Percentiles rank a stretch among this genome's conserved stretches.
Evolutionary conservation across 2,888 invertebrate genomes (phyloP).

Genomic region (Polymixis flavicincta): DNA sequence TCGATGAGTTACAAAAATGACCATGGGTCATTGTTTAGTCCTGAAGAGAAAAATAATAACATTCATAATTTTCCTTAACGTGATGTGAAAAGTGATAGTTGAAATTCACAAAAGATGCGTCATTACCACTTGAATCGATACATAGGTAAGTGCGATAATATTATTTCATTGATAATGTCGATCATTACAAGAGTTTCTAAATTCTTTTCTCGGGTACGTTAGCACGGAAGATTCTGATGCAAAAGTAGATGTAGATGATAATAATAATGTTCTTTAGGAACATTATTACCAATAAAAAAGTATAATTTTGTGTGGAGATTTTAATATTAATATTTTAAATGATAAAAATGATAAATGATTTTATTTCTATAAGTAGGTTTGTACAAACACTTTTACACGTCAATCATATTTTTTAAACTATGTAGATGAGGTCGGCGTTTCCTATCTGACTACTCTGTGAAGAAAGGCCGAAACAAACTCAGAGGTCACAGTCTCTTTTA

Average conservation of each 20-base stretch:
- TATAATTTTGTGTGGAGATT: too few relatives aligned
- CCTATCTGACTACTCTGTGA: too few relatives aligned
- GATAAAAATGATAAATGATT: too few relatives aligned
- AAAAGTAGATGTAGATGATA: background rate
- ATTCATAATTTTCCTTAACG: constrained; percentile 7
- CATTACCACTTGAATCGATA: constrained; percentile 2
- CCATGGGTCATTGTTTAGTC: background rate
- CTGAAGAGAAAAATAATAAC: background rate
- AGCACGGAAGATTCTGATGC: background rate
- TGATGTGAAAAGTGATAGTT: background rate
- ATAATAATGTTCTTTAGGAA: background rate
- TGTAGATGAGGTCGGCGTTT: too few relatives aligned
- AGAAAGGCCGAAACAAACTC: too few relatives aligned
- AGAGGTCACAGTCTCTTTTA: too few relatives aligned
- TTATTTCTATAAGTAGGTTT: too few relatives aligned
- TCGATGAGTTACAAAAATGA: constrained; percentile 2
- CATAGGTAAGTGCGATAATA: background rate
- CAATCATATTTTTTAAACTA: too few relatives aligned
- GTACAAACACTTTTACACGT: too few relatives aligned
- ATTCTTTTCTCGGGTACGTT: background rate
- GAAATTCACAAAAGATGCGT: background rate
- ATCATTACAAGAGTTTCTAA: constrained; percentile 7
- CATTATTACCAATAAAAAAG: too few relatives aligned
- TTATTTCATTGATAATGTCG: constrained; percentile 15
- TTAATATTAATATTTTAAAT: too few relatives aligned